phyloP scores from a whole-genome alignment of 2,888 invertebrate genomes.

The Neria commutata region DNA sequence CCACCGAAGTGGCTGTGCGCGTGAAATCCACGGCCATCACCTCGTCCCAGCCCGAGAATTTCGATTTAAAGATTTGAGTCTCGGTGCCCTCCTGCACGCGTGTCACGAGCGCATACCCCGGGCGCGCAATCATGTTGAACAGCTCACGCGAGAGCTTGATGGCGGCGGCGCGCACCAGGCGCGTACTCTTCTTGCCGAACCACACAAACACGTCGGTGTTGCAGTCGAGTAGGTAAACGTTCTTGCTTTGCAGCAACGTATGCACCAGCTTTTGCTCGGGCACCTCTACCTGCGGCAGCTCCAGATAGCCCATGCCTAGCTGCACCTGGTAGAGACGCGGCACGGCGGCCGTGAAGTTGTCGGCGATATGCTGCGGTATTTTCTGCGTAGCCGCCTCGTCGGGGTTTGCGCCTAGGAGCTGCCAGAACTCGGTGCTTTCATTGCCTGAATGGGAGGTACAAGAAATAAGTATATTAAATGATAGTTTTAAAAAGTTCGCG shows the following conservation, averaged over 20 bases:
- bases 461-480: not conserved
- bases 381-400: slow-evolving; percentile 59
- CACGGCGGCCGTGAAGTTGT: slow-evolving; percentile 51
- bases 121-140: slow-evolving; percentile 91
- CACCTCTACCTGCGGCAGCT: slow-evolving; percentile 90
- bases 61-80: slow-evolving; percentile 93
- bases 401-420: slow-evolving; percentile 65
- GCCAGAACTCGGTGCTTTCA: slow-evolving; percentile 88
- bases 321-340: slow-evolving; percentile 93
- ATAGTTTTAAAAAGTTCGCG: too few species aligned
- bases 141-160: slow-evolving; percentile 96
- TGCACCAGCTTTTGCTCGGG: slow-evolving; percentile 78
- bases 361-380: slow-evolving; percentile 57
- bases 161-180: slow-evolving; percentile 93
- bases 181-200: slow-evolving; percentile 97
- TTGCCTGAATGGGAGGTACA: slow-evolving; percentile 60
- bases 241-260: slow-evolving; percentile 82
- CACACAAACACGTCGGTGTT: slow-evolving; percentile 93
- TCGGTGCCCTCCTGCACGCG: slow-evolving; percentile 91
- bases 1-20: slow-evolving; percentile 95
- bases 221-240: slow-evolving; percentile 96
- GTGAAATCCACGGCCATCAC: slow-evolving; percentile 99
- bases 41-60: slow-evolving; percentile 98
- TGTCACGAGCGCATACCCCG: slow-evolving; percentile 85
- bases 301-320: slow-evolving; percentile 97